Conservation (phyloP, 2,888 invertebrate genomes). For the Plebejus argus region DNA sequence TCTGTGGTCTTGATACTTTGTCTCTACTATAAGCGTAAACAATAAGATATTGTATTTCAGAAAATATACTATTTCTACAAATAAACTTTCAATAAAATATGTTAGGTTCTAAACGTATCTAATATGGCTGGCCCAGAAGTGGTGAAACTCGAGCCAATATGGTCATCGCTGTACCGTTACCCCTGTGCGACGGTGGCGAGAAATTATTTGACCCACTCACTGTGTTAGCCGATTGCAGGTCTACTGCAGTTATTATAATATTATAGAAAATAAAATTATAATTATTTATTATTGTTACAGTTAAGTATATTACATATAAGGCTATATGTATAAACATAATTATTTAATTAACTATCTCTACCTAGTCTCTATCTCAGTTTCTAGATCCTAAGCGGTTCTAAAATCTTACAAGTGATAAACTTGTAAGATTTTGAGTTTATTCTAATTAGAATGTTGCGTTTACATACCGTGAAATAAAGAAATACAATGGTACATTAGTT, state of each 20-base stretch:
- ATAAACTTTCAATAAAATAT: background rate
- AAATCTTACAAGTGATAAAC: no score
- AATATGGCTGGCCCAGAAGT: conserved; percentile 42
- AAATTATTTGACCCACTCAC: conserved; percentile 33
- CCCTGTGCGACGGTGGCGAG: conserved; percentile 29
- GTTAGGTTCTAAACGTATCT: conserved; percentile 34
- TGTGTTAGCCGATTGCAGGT: conserved; percentile 21
- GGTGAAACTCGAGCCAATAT: conserved; percentile 41
- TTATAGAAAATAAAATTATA: background rate
- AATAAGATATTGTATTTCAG: background rate
- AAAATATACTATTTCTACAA: background rate
- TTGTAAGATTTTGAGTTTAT: no score
- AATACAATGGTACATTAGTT: no score
- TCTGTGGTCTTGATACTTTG: no score
- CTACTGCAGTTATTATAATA: background rate
- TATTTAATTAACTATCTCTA: no score
- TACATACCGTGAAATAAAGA: no score
- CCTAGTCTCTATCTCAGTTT: no score
- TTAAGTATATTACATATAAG: no score
- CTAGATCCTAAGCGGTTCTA: no score
- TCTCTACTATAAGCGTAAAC: no score
- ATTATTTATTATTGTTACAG: background rate
- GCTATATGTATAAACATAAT: no score
- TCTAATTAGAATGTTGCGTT: no score
- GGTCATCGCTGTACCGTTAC: conserved; percentile 42